Evolutionary conservation across 2,888 invertebrate genomes (phyloP), one percentile per base, ranked within the genome.

Genomic region (Acanthosoma haemorrhoidale): DNA sequence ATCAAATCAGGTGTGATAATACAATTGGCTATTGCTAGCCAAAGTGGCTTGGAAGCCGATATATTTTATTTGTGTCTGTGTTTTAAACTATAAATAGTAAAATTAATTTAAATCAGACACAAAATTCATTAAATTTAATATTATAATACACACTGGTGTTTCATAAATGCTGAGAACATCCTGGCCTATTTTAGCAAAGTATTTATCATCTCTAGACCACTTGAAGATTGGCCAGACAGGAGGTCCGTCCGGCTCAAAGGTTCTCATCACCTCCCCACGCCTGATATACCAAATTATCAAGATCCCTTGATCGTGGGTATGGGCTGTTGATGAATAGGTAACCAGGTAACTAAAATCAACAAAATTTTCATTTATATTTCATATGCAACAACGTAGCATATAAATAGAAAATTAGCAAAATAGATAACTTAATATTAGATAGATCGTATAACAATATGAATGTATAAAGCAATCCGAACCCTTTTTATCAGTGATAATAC

Each of bases 201-300:
- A 98, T 79, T 90, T 90, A 79, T 97, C 97, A 79, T 97, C 96
- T 78, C 91, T 90, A 69, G 94, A 96, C 97, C 98, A 98, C 77
- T 96, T 92, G 85, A 97, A 94, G 75, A 96, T 92, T 0, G 96
- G 96, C 91, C 96, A 93, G 1, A 89, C 87, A 0, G 91, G 79
- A 71, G 89, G 88, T 68, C 89, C 89, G 67, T 94, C 94, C 0
- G 91, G 88, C 69, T 87, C 87, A 80, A 98, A 98, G 2, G 91
- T 89, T 76, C 97, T 88, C 79, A 95, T 96, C 79, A 96, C 95
- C 76, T 88, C 87, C 8, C 96, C 97, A 4, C 96, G 96, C 74
- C 94, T 87, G 73, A 97, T 93, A 80, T 99, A 97, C 96, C 97
- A 99, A 77, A 99, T 92, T 69, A 95, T 91, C 15, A 96, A 88